phyloP scores from a whole-genome alignment of 1,140 invertebrate species.

The Drosophila tani region DNA sequence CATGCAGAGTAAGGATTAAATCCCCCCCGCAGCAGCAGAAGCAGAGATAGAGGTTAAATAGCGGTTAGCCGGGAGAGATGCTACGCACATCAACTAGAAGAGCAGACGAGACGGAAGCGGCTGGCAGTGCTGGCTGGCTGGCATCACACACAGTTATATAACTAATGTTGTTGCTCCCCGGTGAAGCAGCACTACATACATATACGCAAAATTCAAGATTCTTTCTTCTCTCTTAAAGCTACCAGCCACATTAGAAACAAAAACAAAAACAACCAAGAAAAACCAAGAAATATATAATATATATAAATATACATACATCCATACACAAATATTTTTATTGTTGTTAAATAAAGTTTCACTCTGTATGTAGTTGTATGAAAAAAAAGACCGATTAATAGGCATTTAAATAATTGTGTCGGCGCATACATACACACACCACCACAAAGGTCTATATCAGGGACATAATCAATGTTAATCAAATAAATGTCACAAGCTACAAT shows the following conservation, averaged over 20 bases:
- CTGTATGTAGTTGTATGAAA: constrained; percentile 50
- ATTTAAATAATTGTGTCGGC: constrained; percentile 24
- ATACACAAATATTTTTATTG: constrained; percentile 56
- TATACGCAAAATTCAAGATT: constrained; percentile 30
- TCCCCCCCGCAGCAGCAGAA: neutral
- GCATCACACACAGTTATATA: constrained; percentile 25
- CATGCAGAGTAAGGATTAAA: constrained; percentile 88
- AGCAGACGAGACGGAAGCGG: neutral
- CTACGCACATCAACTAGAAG: constrained; percentile 15
- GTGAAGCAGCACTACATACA: constrained; percentile 23
- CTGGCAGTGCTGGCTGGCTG: constrained; percentile 11
- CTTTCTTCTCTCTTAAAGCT: constrained; percentile 35
- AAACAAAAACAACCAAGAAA: neutral
- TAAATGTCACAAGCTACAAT: constrained; percentile 4
- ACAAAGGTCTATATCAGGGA: constrained; percentile 12
- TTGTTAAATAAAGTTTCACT: constrained; percentile 58
- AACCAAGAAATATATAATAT: constrained; percentile 9
- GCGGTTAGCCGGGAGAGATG: constrained; percentile 19
- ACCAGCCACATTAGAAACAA: constrained; percentile 29
- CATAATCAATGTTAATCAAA: constrained; percentile 7
- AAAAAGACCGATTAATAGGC: constrained; percentile 19
- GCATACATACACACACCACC: neutral
- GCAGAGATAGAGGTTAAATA: constrained; percentile 25
- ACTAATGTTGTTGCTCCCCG: constrained; percentile 31
- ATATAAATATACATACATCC: constrained; percentile 45